A percentile compares a stretch with the other conserved stretches of the same genome.
phyloP scores from a whole-genome alignment of 2,888 invertebrate species.

The Brachylomia viminalis region DNA sequence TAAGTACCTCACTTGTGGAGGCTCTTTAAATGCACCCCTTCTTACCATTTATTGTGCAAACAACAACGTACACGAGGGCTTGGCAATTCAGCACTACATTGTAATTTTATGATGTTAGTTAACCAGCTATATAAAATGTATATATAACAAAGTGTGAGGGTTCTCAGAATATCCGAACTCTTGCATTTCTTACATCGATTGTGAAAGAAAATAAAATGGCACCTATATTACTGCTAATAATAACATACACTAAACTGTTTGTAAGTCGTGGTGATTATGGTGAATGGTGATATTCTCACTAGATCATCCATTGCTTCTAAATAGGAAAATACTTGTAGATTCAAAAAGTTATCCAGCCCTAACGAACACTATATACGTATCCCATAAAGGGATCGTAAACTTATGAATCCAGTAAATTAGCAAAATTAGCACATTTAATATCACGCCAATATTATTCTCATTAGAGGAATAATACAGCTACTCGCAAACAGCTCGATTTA shows the following conservation, averaged over 20 bases:
- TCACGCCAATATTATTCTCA: slow-evolving; percentile 30
- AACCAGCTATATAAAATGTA: neutral
- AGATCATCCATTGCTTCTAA: neutral
- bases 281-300: neutral
- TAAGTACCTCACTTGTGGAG: slow-evolving; percentile 14
- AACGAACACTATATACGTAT: neutral
- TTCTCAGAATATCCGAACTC: neutral
- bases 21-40: slow-evolving; percentile 22
- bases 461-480: slow-evolving; percentile 33
- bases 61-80: neutral
- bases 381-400: neutral
- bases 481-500: slow-evolving; percentile 52
- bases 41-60: slow-evolving; percentile 32
- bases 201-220: neutral
- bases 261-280: neutral
- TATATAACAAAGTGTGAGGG: slow-evolving; percentile 1
- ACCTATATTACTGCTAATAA: neutral
- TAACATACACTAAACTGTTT: neutral
- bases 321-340: neutral
- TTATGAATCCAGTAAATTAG: slow-evolving; percentile 11
- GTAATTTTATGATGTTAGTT: slow-evolving; percentile 16
- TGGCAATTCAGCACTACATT: neutral
- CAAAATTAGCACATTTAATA: slow-evolving; percentile 30
- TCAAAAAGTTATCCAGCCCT: neutral
- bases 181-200: neutral